Base-by-base conservation (phyloP, 2,113 vertebrate species). In the Thamnophis sirtalis region DNA sequence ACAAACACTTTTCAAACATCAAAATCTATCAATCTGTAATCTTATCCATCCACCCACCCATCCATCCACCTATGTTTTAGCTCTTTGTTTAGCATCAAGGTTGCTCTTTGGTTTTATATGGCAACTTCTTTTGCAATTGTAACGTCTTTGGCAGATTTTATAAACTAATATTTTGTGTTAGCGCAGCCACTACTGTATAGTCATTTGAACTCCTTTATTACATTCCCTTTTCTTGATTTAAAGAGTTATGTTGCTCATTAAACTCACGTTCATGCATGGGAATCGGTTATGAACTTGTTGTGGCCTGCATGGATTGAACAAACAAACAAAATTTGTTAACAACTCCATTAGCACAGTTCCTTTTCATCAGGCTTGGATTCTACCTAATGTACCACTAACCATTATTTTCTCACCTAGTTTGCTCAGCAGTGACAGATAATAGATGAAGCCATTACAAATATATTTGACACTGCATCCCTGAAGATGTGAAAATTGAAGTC, bases 341-440 rank as follows among this genome's bases (percentile, higher is more conserved):
- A 28, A 68, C 68, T 94, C 94, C 92, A 49, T 90, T 93, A 97
- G 90, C 63, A 84, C 91, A 3, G 84, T 93, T 96, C 96, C 87
- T 97, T 96, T 96, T 95, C 93, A 90, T 95, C 86, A 58, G 50
- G 88, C 89, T 68, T 89, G 63, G 88, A 94, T 96, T 92, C 93
- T 93, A 56, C 88, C 95, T 96, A 96, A 97, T 96, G 91, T 91
- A 88, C 94, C 94, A 93, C 93, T 96, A 96, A 86, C 51, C 88
- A 92, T 96, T 96, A 96, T 97, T 97, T 97, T 97, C 96, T 96
- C 96, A 96, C 95, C 95, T 96, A 93, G 96, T 95, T 97, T 96
- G 93, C 89, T 95, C 95, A 56, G 85, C 33, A 92, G 95, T 91
- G 90, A 94, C 97, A 96, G 97, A 93, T 95, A 96, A 96, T 95